A percentile compares a stretch with the other conserved stretches of the same genome.
phyloP scores from a whole-genome alignment of 2,113 vertebrate species.

The Phrynocephalus versicolor region DNA sequence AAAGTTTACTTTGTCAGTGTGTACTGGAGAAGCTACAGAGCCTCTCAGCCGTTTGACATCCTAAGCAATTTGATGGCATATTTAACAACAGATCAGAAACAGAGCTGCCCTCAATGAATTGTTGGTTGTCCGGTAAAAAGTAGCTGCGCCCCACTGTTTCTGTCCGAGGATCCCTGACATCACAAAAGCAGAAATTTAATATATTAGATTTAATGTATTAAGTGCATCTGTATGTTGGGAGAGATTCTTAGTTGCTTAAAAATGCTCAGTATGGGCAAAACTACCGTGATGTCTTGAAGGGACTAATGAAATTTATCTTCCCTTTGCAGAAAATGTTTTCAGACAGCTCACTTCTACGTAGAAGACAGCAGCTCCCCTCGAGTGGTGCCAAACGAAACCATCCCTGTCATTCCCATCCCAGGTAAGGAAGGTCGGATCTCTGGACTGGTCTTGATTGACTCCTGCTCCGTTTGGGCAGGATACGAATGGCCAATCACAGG shows the following conservation, averaged over 20 bases:
- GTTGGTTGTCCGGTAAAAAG: background rate
- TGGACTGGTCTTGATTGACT: constrained; percentile 11
- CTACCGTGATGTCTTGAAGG: constrained; percentile 22
- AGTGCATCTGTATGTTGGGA: background rate
- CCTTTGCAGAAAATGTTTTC: constrained; percentile 93
- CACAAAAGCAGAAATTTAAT: constrained; percentile 20
- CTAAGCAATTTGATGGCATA: background rate
- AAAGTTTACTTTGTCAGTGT: constrained; percentile 39
- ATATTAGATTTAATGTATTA: constrained; percentile 14
- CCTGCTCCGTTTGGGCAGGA: constrained; percentile 28
- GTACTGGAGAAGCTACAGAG: constrained; percentile 36
- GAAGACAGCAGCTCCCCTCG: constrained; percentile 96
- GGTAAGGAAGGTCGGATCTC: constrained; percentile 77
- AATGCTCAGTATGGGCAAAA: background rate
- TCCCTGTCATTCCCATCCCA: constrained; percentile 93
- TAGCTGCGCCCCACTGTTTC: constrained; percentile 19
- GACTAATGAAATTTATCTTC: constrained; percentile 46
- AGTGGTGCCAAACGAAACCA: constrained; percentile 95
- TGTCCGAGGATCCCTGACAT: constrained; percentile 15
- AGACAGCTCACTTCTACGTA: constrained; percentile 97
- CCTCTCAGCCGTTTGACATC: constrained; percentile 43
- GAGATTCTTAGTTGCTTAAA: background rate
- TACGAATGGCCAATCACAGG: constrained; percentile 24
- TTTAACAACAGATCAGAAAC: background rate
- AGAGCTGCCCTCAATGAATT: background rate